phyloP scores from a whole-genome alignment of 2,888 invertebrate species.

The Noctua pronuba region DNA sequence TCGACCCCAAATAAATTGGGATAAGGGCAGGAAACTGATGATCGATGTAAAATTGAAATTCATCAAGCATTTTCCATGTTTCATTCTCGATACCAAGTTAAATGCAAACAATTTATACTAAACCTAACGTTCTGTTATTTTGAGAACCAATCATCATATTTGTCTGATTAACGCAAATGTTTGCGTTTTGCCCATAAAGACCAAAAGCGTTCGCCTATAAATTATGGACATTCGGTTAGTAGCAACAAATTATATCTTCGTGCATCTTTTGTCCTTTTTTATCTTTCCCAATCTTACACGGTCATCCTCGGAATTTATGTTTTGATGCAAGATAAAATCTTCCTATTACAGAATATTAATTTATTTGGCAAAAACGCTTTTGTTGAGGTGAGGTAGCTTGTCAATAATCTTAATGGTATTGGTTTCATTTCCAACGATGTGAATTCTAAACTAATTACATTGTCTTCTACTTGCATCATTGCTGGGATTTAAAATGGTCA shows the following conservation, averaged over 20 bases:
- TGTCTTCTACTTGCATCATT: background rate
- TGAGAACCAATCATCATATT: background rate
- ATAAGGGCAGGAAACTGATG: no score
- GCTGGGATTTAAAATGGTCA: background rate
- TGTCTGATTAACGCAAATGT: constrained; percentile 32
- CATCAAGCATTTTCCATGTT: background rate
- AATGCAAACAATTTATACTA: background rate
- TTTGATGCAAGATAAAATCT: constrained; percentile 55
- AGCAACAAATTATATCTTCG: constrained; percentile 71
- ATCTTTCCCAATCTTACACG: constrained; percentile 71
- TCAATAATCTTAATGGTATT: background rate
- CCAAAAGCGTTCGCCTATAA: constrained; percentile 31
- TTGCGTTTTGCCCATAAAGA: constrained; percentile 24
- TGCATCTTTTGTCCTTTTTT: constrained; percentile 71
- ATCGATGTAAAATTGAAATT: no score
- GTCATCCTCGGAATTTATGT: constrained; percentile 73
- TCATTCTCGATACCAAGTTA: background rate
- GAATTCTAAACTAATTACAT: background rate
- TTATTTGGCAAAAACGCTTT: constrained; percentile 54
- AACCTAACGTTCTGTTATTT: background rate
- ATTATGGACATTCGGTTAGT: constrained; percentile 58
- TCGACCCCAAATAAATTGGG: no score
- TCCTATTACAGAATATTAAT: constrained; percentile 52
- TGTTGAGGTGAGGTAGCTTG: constrained; percentile 3
- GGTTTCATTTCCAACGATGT: background rate